phyloP scores from a whole-genome alignment of 2,113 vertebrate species.

The Pachypanchax playfairii region DNA sequence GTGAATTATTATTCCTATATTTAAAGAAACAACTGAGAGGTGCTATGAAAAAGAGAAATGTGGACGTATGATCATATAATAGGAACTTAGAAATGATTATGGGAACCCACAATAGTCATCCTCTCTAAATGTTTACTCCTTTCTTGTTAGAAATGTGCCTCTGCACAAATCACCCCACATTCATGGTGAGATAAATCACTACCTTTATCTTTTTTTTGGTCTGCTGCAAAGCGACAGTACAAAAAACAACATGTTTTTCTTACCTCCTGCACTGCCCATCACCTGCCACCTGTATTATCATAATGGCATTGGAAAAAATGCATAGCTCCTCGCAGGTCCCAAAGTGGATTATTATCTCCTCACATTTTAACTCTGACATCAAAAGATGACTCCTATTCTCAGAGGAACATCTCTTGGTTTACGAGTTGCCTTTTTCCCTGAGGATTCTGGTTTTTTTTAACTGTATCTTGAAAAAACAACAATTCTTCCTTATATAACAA shows the following conservation, averaged over 20 bases:
- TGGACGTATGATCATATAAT: neutral
- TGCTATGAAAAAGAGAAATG: neutral
- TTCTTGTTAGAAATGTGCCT: neutral
- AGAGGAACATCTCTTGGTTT: conserved; percentile 24
- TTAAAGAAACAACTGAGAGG: neutral
- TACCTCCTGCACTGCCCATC: conserved; percentile 18
- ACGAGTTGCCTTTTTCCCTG: conserved; percentile 15
- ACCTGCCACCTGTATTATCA: conserved; percentile 24
- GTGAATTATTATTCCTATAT: too few relatives aligned
- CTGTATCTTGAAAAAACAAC: conserved; percentile 26
- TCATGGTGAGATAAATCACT: neutral
- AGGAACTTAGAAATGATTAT: neutral
- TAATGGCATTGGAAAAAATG: conserved; percentile 51
- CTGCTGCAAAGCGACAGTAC: neutral
- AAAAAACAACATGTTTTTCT: conserved; percentile 17
- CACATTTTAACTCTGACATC: conserved; percentile 59
- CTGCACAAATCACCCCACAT: neutral
- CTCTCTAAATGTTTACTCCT: neutral
- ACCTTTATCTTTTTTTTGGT: conserved; percentile 7
- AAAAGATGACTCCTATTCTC: conserved; percentile 49
- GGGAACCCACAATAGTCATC: conserved; percentile 4
- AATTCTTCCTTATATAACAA: conserved; percentile 40
- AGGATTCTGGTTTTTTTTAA: neutral
- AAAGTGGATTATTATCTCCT: conserved; percentile 65
- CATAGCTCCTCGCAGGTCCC: conserved; percentile 46